A percentile compares a stretch with the other conserved stretches of the same genome.
Evolutionary conservation across 2,113 vertebrate genomes (phyloP).

Genomic region (Xenopus tropicalis): UCB_Xtro_10.0 CM004445.2:27510001-27510500

Average conservation of each 20-base stretch:
- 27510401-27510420: no score
- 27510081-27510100: slow-evolving; percentile 45
- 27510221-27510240: slow-evolving; percentile 21
- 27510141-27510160: slow-evolving; percentile 44
- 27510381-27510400: neutral
- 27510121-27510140: slow-evolving; percentile 17
- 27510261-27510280: slow-evolving; percentile 43
- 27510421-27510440: no score
- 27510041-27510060: slow-evolving; percentile 50
- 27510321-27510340: slow-evolving; percentile 18
- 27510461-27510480: no score
- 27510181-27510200: neutral
- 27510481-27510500: no score
- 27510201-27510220: neutral
- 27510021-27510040: slow-evolving; percentile 45
- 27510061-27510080: slow-evolving; percentile 50
- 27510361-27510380: neutral
- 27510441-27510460: no score
- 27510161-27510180: slow-evolving; percentile 11
- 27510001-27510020: neutral
- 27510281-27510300: slow-evolving; percentile 43
- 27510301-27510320: slow-evolving; percentile 14
- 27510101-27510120: slow-evolving; percentile 39
- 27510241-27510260: slow-evolving; percentile 44
- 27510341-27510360: neutral